Evolutionary conservation across 1,140 invertebrate genomes (phyloP), one percentile per base, ranked within the genome.

Genomic region (Calliopsis andreniformis): DNA sequence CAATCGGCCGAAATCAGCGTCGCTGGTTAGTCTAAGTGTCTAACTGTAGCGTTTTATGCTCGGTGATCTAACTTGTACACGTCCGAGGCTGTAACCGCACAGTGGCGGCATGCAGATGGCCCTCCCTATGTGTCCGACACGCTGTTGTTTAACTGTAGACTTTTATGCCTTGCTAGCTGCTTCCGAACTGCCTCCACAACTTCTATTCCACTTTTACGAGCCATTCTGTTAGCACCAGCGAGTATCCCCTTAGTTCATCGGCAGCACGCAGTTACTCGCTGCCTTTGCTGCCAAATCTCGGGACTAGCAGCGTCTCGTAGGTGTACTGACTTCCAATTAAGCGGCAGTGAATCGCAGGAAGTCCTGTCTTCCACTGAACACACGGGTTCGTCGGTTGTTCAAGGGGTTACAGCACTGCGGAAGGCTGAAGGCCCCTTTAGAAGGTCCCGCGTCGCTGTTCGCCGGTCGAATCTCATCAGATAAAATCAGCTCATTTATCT

Each of bases 1-100:
- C 39, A 58, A 64, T 58, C 63, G 61, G 58, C 61, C 69, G 35
- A 83, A 83, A 82, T 83, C 81, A 70, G 28, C 75, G 43, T 53
- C 39, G 58, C 25, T 78, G 55, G n/a, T 55, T 49, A 73, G 51
- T 20, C 45, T 82, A 82, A 82, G 55, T 77, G 73, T 43, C 80
- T 83, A 83, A 83, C 80, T 78, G 81, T 83, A 83, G 76, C 61
- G 61, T 79, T 83, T 82, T 82, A 66, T 75, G 80, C 80, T 79
- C 63, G 45, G 10, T 66, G 76, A 75, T 81, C 56, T 72, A 68
- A 77, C 28, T 32, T 39, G 68, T 35, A 10, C 49, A 67, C 62
- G 25, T 39, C 6, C 30, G 28, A 45, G 25, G 23, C 25, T 23
- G 47, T 51, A 63, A 42, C 72, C 59, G 56, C 66, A 39, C 35